Conservation (phyloP, 2,797 vertebrate genomes). For the Alca torda region DNA sequence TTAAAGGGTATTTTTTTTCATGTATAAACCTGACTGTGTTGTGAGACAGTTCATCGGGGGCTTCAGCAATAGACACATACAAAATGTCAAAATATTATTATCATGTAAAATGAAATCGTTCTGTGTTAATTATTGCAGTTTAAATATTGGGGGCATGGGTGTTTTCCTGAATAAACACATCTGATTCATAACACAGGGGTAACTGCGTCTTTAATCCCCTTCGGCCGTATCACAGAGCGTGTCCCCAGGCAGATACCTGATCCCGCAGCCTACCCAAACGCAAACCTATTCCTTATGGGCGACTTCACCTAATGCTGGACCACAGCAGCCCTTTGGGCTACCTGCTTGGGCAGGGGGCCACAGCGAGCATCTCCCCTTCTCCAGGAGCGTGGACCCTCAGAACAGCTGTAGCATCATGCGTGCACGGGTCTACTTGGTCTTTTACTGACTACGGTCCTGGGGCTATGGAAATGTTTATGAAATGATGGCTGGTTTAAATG, state of each 20-base stretch:
- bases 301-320: neutral
- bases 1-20: neutral
- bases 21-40: neutral
- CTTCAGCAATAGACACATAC: neutral
- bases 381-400: accelerated
- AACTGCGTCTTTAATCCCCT: neutral
- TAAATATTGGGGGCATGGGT: neutral
- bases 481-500: neutral
- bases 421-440: neutral
- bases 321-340: neutral
- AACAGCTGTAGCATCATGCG: neutral
- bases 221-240: neutral
- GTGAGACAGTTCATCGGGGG: neutral
- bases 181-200: neutral
- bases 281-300: neutral
- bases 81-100: neutral
- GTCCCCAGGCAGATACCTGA: neutral
- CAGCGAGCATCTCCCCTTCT: neutral
- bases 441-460: neutral
- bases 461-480: neutral
- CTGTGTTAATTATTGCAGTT: neutral
- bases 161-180: neutral
- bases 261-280: neutral
- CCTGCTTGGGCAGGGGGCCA: neutral
- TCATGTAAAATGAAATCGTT: neutral